Evolutionary conservation across 2,113 vertebrate genomes (phyloP).

Genomic region (Nettapus auritus): DNA sequence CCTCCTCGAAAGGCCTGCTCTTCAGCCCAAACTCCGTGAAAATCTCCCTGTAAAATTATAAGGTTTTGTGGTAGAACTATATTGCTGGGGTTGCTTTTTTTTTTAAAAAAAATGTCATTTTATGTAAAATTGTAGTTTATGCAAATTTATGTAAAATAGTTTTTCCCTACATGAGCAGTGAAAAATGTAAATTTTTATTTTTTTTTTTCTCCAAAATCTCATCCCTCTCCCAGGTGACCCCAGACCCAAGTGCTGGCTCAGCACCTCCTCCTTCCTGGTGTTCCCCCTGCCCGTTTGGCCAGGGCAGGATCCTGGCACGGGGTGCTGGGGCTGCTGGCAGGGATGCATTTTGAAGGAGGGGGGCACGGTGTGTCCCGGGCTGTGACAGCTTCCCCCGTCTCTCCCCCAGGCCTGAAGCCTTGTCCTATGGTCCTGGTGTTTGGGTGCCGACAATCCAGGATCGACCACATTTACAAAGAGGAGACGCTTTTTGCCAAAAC

Average conservation of each 20-base stretch:
- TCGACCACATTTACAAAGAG: slow-evolving; percentile 96
- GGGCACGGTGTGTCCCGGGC: fast-evolving
- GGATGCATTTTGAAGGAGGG: neutral
- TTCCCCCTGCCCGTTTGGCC: neutral
- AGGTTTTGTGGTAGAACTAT: neutral
- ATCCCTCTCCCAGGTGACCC: neutral
- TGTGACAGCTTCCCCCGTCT: neutral
- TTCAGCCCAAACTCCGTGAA: neutral
- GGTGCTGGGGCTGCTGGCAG: neutral
- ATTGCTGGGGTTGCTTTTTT: neutral
- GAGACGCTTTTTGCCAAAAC: slow-evolving; percentile 92
- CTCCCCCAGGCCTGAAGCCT: slow-evolving; percentile 83
- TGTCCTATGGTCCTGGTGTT: slow-evolving; percentile 96
- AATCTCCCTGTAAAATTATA: neutral
- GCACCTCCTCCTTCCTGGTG: neutral
- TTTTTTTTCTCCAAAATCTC: neutral
- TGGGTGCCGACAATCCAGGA: slow-evolving; percentile 94
- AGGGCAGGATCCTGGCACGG: neutral
- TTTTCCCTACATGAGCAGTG: neutral
- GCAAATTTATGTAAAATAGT: neutral
- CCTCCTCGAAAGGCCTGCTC: neutral
- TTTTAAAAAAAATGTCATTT: neutral
- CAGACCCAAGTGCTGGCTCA: neutral
- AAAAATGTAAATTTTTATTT: no score
- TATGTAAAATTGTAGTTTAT: neutral